A percentile compares a stretch with the other conserved stretches of the same genome.
Evolutionary conservation across 2,113 vertebrate species (phyloP).

Genomic region (Gorsachius goisagi): DNA sequence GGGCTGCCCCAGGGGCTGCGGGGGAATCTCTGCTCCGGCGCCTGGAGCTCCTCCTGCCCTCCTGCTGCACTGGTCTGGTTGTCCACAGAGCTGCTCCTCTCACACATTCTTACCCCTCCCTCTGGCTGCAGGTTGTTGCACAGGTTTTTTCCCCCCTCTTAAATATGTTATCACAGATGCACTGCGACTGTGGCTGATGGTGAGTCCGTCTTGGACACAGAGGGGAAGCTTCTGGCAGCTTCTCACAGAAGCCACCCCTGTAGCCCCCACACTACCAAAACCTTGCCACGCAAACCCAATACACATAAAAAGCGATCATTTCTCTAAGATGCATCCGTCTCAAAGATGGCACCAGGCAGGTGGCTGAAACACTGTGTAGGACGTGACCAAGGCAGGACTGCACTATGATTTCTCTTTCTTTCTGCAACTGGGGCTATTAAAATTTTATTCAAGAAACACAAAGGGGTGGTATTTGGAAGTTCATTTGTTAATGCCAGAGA

Average conservation of each 20-base stretch:
- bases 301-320: accelerated
- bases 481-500: not conserved
- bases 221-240: not conserved
- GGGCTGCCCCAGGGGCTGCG: accelerated
- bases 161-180: not conserved
- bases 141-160: not conserved
- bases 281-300: not conserved
- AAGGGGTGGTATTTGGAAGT: not conserved
- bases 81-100: not conserved
- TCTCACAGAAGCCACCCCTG: not conserved
- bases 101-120: not conserved
- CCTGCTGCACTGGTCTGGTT: not conserved
- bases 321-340: not conserved
- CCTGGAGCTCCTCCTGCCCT: not conserved
- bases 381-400: not conserved
- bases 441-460: not conserved
- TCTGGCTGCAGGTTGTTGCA: not conserved
- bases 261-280: not conserved
- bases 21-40: accelerated
- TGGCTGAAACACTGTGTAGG: not conserved
- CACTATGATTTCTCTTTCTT: not conserved
- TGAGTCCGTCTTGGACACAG: accelerated
- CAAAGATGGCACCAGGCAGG: not conserved
- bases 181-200: accelerated
- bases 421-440: not conserved